These are phyloP conservation scores for Sebastiscus tertius DNA, from an alignment of 2,797 vertebrate species.

Conservation along the genomic window DNA sequence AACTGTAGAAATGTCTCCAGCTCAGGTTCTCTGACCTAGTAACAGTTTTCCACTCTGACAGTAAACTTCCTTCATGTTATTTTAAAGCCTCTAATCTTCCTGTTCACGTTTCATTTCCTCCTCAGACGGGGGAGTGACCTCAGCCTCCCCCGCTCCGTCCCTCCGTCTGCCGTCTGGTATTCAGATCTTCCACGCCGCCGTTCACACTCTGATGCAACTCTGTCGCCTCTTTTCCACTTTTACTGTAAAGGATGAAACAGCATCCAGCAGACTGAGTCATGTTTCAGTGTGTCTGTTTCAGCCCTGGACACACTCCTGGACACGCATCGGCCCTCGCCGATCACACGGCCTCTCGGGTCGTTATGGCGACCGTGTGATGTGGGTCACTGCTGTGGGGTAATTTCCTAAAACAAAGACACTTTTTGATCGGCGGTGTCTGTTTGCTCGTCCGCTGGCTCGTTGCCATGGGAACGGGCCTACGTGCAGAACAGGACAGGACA, in stretches of 20 bases:
- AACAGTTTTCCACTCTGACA: slow-evolving; percentile 1
- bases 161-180: not conserved
- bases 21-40: not conserved
- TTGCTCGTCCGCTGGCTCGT: slow-evolving; percentile 6
- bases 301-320: not conserved
- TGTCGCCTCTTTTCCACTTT: not conserved
- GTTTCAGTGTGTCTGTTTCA: not conserved
- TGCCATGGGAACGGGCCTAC: slow-evolving; percentile 60
- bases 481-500: slow-evolving; percentile 46
- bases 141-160: not conserved
- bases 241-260: slow-evolving; percentile 4
- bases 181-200: not conserved
- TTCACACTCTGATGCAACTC: not conserved
- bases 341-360: not conserved
- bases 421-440: slow-evolving; percentile 19
- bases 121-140: not conserved
- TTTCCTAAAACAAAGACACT: slow-evolving; percentile 47
- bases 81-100: not conserved
- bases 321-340: not conserved
- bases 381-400: slow-evolving; percentile 42
- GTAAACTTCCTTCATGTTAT: not conserved
- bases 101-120: not conserved
- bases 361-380: slow-evolving; percentile 28
- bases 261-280: slow-evolving; percentile 10
- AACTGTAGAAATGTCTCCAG: not conserved